These are phyloP conservation scores for Clarias macrocephalus DNA, from an alignment of 2,113 vertebrate genomes.

Conservation along the genomic window DNA sequence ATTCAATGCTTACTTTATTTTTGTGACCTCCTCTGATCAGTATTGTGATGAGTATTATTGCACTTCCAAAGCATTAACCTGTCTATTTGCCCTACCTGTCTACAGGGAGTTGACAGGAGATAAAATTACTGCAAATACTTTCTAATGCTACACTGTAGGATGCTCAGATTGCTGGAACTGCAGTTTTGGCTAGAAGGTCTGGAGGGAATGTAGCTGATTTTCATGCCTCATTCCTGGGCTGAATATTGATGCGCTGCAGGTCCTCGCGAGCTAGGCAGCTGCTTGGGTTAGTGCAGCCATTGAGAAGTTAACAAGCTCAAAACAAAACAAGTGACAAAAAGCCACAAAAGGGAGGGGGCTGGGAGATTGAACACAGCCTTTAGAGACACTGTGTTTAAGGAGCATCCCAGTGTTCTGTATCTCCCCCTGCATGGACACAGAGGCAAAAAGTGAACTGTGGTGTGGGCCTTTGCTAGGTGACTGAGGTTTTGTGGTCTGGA, in stretches of 20 bases:
- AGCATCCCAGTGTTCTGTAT: constrained; percentile 61
- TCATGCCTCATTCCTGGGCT: constrained; percentile 54
- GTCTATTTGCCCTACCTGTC: background rate
- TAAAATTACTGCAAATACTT: background rate
- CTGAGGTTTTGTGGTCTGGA: constrained; percentile 79
- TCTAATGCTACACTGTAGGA: background rate
- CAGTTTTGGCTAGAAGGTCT: background rate
- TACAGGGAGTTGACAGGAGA: background rate
- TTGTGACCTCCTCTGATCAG: background rate
- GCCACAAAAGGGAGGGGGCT: constrained; percentile 70
- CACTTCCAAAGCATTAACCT: background rate
- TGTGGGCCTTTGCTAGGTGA: constrained; percentile 78
- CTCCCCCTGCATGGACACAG: constrained; percentile 63
- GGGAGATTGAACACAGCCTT: constrained; percentile 38
- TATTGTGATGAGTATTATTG: background rate
- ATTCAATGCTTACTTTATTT: background rate
- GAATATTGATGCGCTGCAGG: constrained; percentile 70
- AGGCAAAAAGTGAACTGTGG: constrained; percentile 70
- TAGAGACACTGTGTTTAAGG: constrained; percentile 66
- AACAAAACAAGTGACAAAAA: constrained; percentile 70
- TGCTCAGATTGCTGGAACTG: background rate
- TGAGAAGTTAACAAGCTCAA: constrained; percentile 76
- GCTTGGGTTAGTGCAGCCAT: constrained; percentile 67
- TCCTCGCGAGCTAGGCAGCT: constrained; percentile 69
- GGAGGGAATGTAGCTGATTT: constrained; percentile 29